Conservation (phyloP, 2,113 vertebrate genomes). For the Junco hyemalis region DNA sequence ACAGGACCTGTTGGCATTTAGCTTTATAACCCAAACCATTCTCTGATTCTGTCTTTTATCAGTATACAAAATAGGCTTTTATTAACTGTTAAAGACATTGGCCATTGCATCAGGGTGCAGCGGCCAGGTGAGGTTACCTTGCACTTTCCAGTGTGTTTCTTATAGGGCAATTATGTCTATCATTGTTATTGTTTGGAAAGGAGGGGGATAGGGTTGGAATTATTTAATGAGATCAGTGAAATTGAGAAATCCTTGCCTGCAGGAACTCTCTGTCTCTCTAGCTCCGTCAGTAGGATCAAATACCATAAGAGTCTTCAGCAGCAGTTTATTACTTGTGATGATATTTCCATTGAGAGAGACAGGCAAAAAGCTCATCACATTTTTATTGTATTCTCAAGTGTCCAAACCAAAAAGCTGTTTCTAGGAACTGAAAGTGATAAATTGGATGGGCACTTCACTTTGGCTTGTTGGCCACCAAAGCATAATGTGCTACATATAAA, state of each 20-base stretch:
- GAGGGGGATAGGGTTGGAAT: not conserved
- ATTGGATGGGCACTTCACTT: not conserved
- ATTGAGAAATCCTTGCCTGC: not conserved
- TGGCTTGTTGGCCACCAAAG: not conserved
- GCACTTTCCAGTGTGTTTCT: not conserved
- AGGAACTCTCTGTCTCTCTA: not conserved
- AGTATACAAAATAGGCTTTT: not conserved
- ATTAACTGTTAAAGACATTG: not conserved
- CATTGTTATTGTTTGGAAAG: not conserved
- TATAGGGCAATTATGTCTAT: not conserved
- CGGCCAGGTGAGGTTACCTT: not conserved
- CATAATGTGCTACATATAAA: not conserved
- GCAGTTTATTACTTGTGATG: conserved; percentile 16
- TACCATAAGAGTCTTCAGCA: not conserved
- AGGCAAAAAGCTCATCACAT: not conserved
- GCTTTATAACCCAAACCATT: not conserved
- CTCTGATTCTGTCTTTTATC: not conserved
- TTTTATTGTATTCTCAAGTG: conserved; percentile 4
- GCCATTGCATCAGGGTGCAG: not conserved
- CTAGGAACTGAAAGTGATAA: not conserved
- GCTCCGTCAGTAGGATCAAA: not conserved
- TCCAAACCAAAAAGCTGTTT: not conserved
- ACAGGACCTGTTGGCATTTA: not conserved
- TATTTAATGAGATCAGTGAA: not conserved
- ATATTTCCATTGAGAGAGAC: not conserved